A percentile compares a stretch with the other conserved stretches of the same genome.
These are phyloP conservation scores for Acleris laterana DNA, from an alignment of 2,888 invertebrate species.

Conservation along the genomic window DNA sequence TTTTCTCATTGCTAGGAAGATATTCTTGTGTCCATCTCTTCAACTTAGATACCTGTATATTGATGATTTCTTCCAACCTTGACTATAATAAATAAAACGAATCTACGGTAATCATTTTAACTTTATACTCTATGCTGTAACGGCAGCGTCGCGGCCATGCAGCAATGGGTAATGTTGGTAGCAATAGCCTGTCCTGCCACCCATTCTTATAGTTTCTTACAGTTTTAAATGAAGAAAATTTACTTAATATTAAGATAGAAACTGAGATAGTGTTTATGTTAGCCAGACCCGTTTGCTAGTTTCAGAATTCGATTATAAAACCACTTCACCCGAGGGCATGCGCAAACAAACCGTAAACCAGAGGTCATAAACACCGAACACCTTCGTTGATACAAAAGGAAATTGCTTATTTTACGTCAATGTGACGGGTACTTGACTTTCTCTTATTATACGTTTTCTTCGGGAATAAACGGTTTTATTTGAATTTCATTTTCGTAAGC, in stretches of 20 bases:
- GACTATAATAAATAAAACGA: too few relatives aligned
- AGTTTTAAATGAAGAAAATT: conserved; percentile 5
- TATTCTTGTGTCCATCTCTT: too few relatives aligned
- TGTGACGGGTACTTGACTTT: conserved; percentile 65
- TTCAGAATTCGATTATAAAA: conserved; percentile 71
- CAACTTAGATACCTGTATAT: too few relatives aligned
- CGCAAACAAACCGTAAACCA: conserved; percentile 78
- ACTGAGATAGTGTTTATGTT: conserved; percentile 36
- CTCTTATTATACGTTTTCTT: conserved; percentile 65
- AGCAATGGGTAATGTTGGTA: too few relatives aligned
- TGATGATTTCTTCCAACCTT: too few relatives aligned
- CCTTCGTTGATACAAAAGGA: conserved; percentile 79
- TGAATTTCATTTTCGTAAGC: conserved; percentile 46
- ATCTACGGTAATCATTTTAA: too few relatives aligned
- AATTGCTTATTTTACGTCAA: conserved; percentile 81
- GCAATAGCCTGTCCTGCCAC: too few relatives aligned
- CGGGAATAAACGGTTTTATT: conserved; percentile 73
- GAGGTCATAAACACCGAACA: conserved; percentile 74
- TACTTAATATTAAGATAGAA: conserved; percentile 46
- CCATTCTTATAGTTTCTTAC: too few relatives aligned
- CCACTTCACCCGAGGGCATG: conserved; percentile 53
- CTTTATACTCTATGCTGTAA: too few relatives aligned
- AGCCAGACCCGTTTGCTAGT: conserved; percentile 53
- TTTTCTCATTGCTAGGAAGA: too few relatives aligned
- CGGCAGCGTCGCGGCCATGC: too few relatives aligned